Percentiles rank a stretch among this genome's conserved stretches.
Evolutionary conservation across 1,140 invertebrate species (phyloP).

Genomic region (Pseudomyrmex concolor): DNA sequence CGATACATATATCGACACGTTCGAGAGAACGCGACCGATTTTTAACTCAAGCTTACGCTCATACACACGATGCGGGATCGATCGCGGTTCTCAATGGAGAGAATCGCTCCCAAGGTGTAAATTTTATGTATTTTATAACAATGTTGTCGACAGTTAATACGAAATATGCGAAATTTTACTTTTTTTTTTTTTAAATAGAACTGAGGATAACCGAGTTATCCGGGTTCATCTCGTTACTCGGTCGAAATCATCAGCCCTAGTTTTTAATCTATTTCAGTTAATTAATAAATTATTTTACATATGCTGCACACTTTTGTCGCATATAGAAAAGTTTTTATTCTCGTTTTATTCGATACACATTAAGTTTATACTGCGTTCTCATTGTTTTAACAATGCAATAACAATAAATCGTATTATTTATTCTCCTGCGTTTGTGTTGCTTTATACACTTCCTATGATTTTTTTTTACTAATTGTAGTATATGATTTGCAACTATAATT

Average conservation of each 20-base stretch:
- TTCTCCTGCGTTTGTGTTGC: neutral
- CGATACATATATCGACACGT: neutral
- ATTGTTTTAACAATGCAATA: constrained; percentile 25
- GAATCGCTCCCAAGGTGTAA: neutral
- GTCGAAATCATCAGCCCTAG: too few species aligned
- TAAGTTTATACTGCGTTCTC: constrained; percentile 15
- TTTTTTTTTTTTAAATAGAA: too few species aligned
- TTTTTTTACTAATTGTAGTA: neutral
- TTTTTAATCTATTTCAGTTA: too few species aligned
- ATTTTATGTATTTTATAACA: too few species aligned
- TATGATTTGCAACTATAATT: neutral
- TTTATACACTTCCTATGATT: constrained; percentile 11
- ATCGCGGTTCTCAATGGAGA: neutral
- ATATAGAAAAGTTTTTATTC: neutral
- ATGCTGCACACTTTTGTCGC: too few species aligned
- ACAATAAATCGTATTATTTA: constrained; percentile 48
- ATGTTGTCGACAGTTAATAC: too few species aligned
- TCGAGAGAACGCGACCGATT: neutral
- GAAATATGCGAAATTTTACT: too few species aligned
- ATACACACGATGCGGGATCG: constrained; percentile 14
- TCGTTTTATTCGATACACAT: constrained; percentile 25
- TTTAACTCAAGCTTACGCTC: constrained; percentile 51
- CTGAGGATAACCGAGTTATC: too few species aligned
- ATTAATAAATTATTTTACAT: too few species aligned
- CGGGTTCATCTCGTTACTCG: too few species aligned